phyloP scores from a whole-genome alignment of 2,888 invertebrate genomes.

The Calameuta pallipes region DNA sequence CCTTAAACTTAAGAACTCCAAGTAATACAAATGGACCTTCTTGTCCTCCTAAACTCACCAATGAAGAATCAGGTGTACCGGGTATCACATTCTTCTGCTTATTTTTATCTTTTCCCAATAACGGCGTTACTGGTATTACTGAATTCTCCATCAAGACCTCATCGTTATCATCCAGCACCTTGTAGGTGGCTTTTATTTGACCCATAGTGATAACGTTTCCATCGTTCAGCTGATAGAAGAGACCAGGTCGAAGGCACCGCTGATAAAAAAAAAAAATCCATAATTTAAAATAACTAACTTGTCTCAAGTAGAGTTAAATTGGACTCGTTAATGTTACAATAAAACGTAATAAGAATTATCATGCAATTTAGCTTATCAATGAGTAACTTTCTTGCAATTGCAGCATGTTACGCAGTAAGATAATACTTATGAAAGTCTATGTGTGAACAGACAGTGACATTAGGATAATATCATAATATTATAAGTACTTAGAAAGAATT shows the following conservation, averaged over 20 bases:
- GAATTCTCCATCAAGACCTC: not conserved
- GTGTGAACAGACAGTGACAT: not conserved
- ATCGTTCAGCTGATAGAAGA: slow-evolving; percentile 53
- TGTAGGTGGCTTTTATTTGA: slow-evolving; percentile 42
- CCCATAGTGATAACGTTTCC: slow-evolving; percentile 53
- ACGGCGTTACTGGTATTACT: slow-evolving; percentile 38
- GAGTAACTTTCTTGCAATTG: not conserved
- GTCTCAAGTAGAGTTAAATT: too few relatives aligned
- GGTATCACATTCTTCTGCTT: slow-evolving; percentile 29
- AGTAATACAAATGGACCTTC: not conserved
- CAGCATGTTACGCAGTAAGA: not conserved
- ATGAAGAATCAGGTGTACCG: slow-evolving; percentile 41
- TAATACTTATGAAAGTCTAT: too few relatives aligned
- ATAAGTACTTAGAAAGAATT: not conserved
- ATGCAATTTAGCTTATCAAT: not conserved
- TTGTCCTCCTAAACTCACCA: slow-evolving; percentile 32
- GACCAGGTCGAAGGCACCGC: slow-evolving; percentile 40
- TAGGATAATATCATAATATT: too few relatives aligned
- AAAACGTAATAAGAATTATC: not conserved
- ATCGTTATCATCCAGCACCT: not conserved
- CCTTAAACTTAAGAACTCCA: not conserved
- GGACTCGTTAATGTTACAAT: not conserved
- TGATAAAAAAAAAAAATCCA: not conserved
- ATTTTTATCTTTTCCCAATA: slow-evolving; percentile 6
- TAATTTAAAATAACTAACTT: not conserved